A percentile compares a stretch with the other conserved stretches of the same genome.
phyloP scores from a whole-genome alignment of 1,140 invertebrate genomes.

The Saccostrea echinata region DNA sequence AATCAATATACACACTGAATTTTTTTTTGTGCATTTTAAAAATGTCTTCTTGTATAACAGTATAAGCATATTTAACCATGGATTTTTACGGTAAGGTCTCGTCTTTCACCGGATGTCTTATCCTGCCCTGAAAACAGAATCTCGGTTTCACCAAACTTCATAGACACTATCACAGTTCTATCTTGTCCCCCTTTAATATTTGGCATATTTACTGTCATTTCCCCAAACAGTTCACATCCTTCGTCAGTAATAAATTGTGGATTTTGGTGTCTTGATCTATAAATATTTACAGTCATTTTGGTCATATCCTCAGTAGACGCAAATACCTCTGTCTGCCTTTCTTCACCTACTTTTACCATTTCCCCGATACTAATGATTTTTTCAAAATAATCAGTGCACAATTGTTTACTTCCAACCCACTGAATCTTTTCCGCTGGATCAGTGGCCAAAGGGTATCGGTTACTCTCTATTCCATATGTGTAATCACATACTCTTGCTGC shows the following conservation, averaged over 20 bases:
- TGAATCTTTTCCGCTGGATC: background rate
- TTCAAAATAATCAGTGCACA: slow-evolving; percentile 6
- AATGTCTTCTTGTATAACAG: no score
- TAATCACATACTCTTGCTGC: background rate
- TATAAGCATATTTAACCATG: background rate
- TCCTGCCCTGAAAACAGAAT: slow-evolving; percentile 21
- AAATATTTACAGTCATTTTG: slow-evolving; percentile 33
- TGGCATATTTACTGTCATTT: slow-evolving; percentile 34
- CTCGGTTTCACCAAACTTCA: slow-evolving; percentile 29
- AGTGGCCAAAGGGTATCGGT: background rate
- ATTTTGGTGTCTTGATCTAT: background rate
- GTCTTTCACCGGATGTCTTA: background rate
- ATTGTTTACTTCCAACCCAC: background rate
- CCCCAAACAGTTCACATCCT: background rate
- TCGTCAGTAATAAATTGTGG: slow-evolving; percentile 25
- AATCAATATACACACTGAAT: no score
- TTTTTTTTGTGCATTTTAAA: no score
- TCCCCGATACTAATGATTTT: slow-evolving; percentile 3
- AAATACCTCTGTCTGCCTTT: background rate
- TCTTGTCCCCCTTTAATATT: slow-evolving; percentile 11
- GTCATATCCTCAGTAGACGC: slow-evolving; percentile 22
- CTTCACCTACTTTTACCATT: background rate
- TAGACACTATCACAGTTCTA: background rate
- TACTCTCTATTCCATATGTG: slow-evolving; percentile 2
- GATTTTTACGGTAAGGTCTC: background rate